Conservation (phyloP, 2,888 invertebrate species). For the Acanthosepion lycidas region DNA sequence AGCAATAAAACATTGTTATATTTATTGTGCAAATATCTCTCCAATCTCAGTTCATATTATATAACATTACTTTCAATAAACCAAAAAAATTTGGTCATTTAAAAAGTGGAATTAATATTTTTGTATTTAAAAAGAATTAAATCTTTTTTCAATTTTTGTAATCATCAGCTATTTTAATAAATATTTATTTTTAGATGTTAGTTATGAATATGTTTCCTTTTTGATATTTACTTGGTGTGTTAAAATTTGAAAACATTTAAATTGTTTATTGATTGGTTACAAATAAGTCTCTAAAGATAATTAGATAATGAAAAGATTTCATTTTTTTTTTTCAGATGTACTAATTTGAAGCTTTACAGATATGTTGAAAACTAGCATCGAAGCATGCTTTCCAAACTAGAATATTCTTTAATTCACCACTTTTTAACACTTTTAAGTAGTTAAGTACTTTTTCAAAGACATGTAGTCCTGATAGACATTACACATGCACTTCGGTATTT, state of each 20-base stretch:
- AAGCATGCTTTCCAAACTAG: no score
- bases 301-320: background rate
- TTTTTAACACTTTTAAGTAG: no score
- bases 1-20: background rate
- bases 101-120: background rate
- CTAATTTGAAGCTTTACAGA: background rate
- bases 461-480: no score
- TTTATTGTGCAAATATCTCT: background rate
- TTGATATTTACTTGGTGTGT: no score
- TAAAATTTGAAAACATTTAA: background rate
- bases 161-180: background rate
- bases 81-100: background rate
- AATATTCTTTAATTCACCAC: no score
- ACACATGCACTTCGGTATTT: no score
- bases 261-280: background rate
- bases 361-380: background rate
- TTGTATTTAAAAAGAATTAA: no score
- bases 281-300: background rate
- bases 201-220: background rate
- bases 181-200: no score
- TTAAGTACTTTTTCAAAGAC: no score
- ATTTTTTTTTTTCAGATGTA: background rate
- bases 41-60: background rate
- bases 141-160: background rate
- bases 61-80: background rate